Base-by-base conservation (phyloP, 2,797 vertebrate genomes). In the Eulemur albifrons region DNA sequence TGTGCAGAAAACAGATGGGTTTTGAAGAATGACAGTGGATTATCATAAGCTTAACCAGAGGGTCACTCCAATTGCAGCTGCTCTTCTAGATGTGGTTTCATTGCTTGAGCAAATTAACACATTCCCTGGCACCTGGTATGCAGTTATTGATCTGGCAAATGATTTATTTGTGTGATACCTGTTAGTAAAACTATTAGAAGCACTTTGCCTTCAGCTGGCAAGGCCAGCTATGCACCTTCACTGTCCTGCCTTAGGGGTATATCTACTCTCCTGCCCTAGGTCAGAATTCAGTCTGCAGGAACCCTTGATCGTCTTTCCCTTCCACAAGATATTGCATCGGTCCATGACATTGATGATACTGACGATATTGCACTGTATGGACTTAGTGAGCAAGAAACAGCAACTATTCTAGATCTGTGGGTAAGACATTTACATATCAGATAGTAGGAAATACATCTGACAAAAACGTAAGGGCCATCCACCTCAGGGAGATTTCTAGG, bases 401-500 rank as follows among this genome's bases (percentile, higher is more conserved):
- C 45, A 90, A 69, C 43, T 14, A 75, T 30, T 50, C 76, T 87
- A 81, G 50, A 77, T 30, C 76, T 83, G 72, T 6, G 6, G 69
- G 77, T 38, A 87, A 87, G 50, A 54, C 27, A 83, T 54, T 40
- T 43, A 17, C 35, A 25, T 88, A 30, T 76, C 43, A 83, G 50
- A 75, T 35, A 6, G 48, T 17, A 15, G 52, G 76, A 75, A 75
- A 57, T 75, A 81, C 48, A 67, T 82, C 14, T 86, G 63, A 88
- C 57, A 70, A 61, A 85, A 86, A 54, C 52, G 14, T 54, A 87
- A 52, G 79, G 82, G 32, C 57, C 48, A 81, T 81, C 40, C 5
- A 54, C 32, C 59, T 81, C n/a, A 76, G 87, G 27, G 69, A 93
- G 81, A 96, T 67, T 90, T 90, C 76, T 65, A 79, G 63, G 7